Evolutionary conservation across 2,113 vertebrate species (phyloP), one percentile per base, ranked within the genome.

Genomic region (Crotalus tigris): DNA sequence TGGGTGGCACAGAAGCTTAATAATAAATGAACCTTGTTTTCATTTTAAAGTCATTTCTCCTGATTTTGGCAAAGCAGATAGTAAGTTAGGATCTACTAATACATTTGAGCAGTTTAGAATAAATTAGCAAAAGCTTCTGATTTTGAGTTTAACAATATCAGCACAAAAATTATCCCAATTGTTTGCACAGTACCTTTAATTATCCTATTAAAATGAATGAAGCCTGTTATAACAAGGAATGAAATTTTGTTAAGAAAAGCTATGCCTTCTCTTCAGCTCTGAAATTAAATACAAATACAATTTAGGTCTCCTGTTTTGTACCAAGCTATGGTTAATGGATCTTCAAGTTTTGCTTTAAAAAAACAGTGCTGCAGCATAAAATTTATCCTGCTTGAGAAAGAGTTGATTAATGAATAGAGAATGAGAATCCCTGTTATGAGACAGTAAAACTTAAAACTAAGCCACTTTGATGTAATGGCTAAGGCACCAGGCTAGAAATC

Each of bases 371-470:
- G 0, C 51, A 88, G 26, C 87, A n/a, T 88, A 33, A 88, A 88
- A 21, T 24, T 17, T 88, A 29, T 33, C 26, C 53, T 55, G 12
- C 26, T n/a, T 87, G 86, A 54, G 51, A 49, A 88, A 49, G 19
- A 19, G 8, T 49, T 90, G 61, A 89, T 89, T 93, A 93, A 88
- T 15, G 90, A 59, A 93, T 94, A 69, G 92, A 96, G 94, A 95
- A 93, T 15, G 90, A 21, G 26, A 94, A 93, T 33, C 44, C 26
- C 4, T 54, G 55, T 54, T 89, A 61, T 26, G n/a, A 58, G 21
- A 17, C 29, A 54, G 15, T 19, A 61, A 93, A 61, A 61, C 21
- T 6, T 61, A 6, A 15, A 44, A 81, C 17, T 44, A 44, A 21
- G 33, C 33, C 55, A 44, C 7, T 81, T 81, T 81, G 75, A 44